Conservation (phyloP, 2,113 vertebrate species). For the Amphiprion percula region DNA sequence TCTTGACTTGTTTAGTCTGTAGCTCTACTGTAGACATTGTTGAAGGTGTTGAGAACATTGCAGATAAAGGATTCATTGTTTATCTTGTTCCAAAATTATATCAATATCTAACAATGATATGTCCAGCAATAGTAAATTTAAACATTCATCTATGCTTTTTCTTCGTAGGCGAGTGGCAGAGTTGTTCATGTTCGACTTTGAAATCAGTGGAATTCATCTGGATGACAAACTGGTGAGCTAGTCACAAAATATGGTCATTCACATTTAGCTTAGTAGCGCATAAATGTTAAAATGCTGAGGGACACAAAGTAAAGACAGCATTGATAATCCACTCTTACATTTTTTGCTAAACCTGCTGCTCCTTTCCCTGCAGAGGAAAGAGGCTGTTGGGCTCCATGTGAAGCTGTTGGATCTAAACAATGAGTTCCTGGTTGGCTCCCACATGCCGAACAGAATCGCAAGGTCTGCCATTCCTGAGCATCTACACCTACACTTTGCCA, state of each 20-base stretch:
- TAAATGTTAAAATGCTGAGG: not conserved
- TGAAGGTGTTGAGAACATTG: not conserved
- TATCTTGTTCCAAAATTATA: not conserved
- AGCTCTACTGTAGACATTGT: not conserved
- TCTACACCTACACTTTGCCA: conserved; percentile 86
- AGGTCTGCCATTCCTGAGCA: conserved; percentile 88
- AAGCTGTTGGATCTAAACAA: conserved; percentile 93
- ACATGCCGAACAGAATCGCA: conserved; percentile 91
- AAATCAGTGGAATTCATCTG: conserved; percentile 98
- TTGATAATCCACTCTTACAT: not conserved
- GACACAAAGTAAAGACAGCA: not conserved
- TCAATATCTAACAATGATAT: not conserved
- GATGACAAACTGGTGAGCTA: conserved; percentile 91
- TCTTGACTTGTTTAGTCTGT: not conserved
- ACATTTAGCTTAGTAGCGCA: not conserved
- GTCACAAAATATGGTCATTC: not conserved
- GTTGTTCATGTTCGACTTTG: conserved; percentile 99
- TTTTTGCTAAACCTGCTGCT: not conserved
- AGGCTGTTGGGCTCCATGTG: conserved; percentile 91
- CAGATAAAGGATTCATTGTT: not conserved
- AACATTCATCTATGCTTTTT: conserved; percentile 9
- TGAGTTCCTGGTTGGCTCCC: conserved; percentile 89
- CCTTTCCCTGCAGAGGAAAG: conserved; percentile 85
- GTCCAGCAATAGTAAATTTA: not conserved
- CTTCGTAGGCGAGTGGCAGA: conserved; percentile 92